Evolutionary conservation across 2,113 vertebrate species (phyloP), one percentile per base, ranked within the genome.

Genomic region (Pardalotus punctatus): DNA sequence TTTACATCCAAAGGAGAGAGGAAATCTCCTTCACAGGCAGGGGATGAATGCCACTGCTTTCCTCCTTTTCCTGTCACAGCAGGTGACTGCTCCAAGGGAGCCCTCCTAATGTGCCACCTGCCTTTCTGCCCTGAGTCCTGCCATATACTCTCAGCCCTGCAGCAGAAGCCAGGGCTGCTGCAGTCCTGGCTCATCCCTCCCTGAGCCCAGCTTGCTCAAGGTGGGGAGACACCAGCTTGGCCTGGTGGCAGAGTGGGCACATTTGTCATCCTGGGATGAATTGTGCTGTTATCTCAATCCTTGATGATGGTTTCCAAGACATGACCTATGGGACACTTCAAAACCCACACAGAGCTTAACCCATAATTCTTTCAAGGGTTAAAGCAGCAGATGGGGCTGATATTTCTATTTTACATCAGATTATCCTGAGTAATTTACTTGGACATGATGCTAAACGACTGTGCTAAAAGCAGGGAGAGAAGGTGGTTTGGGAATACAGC

Each of bases 121-220:
- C 1, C 2, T 8, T 42, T 74, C 42, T 70, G 45, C 61, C 20
- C 57, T 6, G 22, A 72, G 24, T 14, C 29, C 66, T n/a, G 31
- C n/a, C 60, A n/a, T 3, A 0, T 1, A 2, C 13, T 33, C 38
- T 17, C 38, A 40, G 76, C 25, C 38, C 16, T 28, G 43, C 3
- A 2, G 70, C 50, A 61, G 35, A 33, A 47, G 23, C 5, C 36
- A 42, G 40, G 45, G 10, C 2, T 15, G 80, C 47, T 43, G 36
- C 5, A 3, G 33, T 22, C 60, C 83, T 22, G 14, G 24, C 35
- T 62, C 23, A 29, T 28, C 22, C 20, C 15, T 72, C 61, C 45
- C 54, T 0, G 0, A 9, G 14, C 14, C 42, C 10, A 2, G 16
- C 47, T 61, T 6, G 1, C 19, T 48, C 0, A 0, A n/a, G 57